Evolutionary conservation across 2,888 invertebrate species (phyloP).

Genomic region (Mellilla xanthometata): DNA sequence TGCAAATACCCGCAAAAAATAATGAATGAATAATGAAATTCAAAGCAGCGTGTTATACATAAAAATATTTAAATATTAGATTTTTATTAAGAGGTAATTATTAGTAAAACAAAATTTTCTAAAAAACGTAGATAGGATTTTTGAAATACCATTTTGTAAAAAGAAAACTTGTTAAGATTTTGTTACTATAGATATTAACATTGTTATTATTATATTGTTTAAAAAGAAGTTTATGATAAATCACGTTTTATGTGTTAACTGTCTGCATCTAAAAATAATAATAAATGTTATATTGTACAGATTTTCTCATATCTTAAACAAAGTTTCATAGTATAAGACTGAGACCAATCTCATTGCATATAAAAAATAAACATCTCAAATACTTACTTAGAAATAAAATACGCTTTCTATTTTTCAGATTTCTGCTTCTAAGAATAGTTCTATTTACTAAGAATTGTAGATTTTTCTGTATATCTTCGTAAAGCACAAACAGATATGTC

Average conservation of each 20-base stretch:
- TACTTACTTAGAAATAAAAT: slow-evolving; percentile 5
- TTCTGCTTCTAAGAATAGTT: slow-evolving; percentile 15
- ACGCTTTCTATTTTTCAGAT: slow-evolving; percentile 12
- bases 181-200: too few species aligned
- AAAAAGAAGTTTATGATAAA: not conserved
- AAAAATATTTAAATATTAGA: not conserved
- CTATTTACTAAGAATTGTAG: slow-evolving; percentile 6
- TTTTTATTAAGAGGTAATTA: slow-evolving; percentile 3
- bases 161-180: slow-evolving; percentile 41
- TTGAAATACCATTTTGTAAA: slow-evolving; percentile 53
- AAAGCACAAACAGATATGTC: slow-evolving; percentile 16
- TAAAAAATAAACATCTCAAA: not conserved
- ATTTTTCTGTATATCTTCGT: slow-evolving; percentile 16
- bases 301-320: slow-evolving; percentile 7
- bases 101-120: slow-evolving; percentile 1
- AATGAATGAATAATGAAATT: too few species aligned
- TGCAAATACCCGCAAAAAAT: too few species aligned
- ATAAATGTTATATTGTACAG: slow-evolving; percentile 8
- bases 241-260: not conserved
- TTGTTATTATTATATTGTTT: slow-evolving; percentile 14
- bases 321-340: slow-evolving; percentile 61
- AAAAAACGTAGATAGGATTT: slow-evolving; percentile 59
- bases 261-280: slow-evolving; percentile 26
- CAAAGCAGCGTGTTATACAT: too few species aligned
- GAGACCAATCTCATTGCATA: slow-evolving; percentile 51